Evolutionary conservation across 2,113 vertebrate species (phyloP), one percentile per base, ranked within the genome.

Genomic region (Syngnathoides biaculeatus): DNA sequence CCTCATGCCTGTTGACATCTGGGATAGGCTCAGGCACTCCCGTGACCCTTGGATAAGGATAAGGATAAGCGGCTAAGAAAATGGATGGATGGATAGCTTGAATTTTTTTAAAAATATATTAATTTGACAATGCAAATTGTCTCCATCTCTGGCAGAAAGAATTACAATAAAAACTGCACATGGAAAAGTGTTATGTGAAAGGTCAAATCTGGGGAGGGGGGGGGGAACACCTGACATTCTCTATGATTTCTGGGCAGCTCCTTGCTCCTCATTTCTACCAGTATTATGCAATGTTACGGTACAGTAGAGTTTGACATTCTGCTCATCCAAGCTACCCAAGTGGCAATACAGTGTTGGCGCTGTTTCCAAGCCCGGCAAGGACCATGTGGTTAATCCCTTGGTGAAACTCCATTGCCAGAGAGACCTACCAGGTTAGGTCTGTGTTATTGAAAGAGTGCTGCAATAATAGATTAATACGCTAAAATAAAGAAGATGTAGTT

Each of bases 251-350:
- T 7, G 60, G 6, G 8, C 60, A 17, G 67, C 61, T 24, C 8
- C 69, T 65, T 74, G 68, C n/a, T n/a, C n/a, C n/a, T n/a, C 62
- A 40, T 24, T 35, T 50, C 57, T 77, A 59, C 66, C 75, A 75
- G 66, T 61, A 60, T 77, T 74, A 76, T 64, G 56, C 78, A 56
- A 43, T 80, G 78, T 85, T 74, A 61, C 67, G 69, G 66, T 78
- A 82, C 80, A 85, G 30, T 2, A 35, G n/a, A 14, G 76, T 68
- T 78, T 75, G 75, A 79, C 87, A 84, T 83, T 87, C 89, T 90
- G 86, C 73, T 85, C 61, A 58, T 77, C 77, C 74, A 80, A 74
- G 65, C 74, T 68, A 38, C 69, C 50, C 74, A 50, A 50, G 80
- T 79, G 69, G 56, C 74, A 57, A 62, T 30, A 57, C 65, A 30